Base-by-base conservation (phyloP, 2,113 vertebrate genomes). In the Cryptotis parvus region DNA sequence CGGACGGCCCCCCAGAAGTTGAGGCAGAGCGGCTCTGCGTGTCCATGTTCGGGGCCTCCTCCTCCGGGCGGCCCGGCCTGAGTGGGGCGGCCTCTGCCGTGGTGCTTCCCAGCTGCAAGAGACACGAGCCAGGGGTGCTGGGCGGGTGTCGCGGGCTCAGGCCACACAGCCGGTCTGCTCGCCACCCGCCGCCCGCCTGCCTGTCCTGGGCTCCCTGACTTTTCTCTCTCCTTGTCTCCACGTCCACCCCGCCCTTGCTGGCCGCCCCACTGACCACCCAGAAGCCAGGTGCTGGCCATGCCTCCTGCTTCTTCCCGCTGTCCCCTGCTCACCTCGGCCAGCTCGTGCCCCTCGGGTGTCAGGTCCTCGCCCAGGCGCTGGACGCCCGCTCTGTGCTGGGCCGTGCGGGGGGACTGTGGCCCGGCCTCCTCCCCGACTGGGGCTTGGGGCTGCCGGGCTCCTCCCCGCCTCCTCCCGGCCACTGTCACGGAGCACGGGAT, bases 291-390 rank as follows among this genome's bases (percentile, higher is more conserved):
- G 15, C 55, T 58, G 22, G 18, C 20, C 58, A 4, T 26, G 26
- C 18, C 58, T n/a, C 58, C 26, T 2, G 4, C 3, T 15, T 5
- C 16, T 24, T 15, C 63, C 63, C 29, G 16, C 18, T 5, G 22
- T 68, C 63, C 41, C 66, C 22, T 68, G 39, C 87, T 91, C 41
- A 91, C 89, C 84, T 61, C 49, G 11, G 27, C 52, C 63, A 20
- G 16, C 41, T 89, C 58, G 2, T 29, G 45, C 49, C 80, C 55
- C 41, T 35, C 52, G 65, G 16, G 27, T 33, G 22, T n/a, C 37
- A 22, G 37, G 41, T 63, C 87, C 41, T 16, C 58, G 41, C 65
- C 55, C 45, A 39, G 49, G 26, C 9, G 49, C 22, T 37, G 33
- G 20, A 2, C 27, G n/a, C 18, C 31, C 0, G 37, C 84, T 69